These are phyloP conservation scores for Anisognathus igniventris DNA, from an alignment of 2,797 vertebrate species.

Conservation along the genomic window DNA sequence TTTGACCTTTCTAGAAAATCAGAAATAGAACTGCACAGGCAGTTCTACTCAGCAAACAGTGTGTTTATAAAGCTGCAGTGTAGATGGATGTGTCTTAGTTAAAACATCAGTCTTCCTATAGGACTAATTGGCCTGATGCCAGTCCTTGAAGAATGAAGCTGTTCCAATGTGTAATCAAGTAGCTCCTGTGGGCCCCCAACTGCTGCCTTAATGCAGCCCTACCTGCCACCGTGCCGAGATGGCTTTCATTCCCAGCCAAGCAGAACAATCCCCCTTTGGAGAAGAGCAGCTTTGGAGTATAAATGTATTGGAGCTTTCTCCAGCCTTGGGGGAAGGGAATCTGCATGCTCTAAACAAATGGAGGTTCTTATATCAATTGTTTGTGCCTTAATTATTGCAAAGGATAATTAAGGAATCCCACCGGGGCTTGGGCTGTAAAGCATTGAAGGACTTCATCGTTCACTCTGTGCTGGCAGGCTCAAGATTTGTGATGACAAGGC, in stretches of 20 bases:
- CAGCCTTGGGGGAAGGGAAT: constrained; percentile 39
- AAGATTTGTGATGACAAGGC: constrained; percentile 8
- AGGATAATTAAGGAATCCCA: constrained; percentile 51
- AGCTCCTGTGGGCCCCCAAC: constrained; percentile 51
- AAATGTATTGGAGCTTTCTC: constrained; percentile 12
- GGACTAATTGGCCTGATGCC: constrained; percentile 59
- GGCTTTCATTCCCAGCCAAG: constrained; percentile 57
- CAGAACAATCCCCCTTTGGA: constrained; percentile 63
- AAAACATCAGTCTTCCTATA: constrained; percentile 54
- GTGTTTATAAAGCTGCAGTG: constrained; percentile 9
- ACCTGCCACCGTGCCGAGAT: constrained; percentile 25
- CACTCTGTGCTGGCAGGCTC: constrained; percentile 1
- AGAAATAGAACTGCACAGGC: neutral
- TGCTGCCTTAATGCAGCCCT: constrained; percentile 48
- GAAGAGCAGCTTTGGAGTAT: constrained; percentile 35
- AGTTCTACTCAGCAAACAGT: neutral
- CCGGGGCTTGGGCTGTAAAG: neutral
- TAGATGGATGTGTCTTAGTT: constrained; percentile 41
- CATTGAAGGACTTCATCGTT: neutral
- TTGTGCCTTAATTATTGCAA: constrained; percentile 61
- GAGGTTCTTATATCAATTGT: constrained; percentile 39
- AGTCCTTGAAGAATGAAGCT: constrained; percentile 56
- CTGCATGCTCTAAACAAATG: constrained; percentile 4
- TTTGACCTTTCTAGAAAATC: constrained; percentile 7
- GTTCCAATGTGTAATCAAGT: constrained; percentile 63